Conservation (phyloP, 2,797 vertebrate genomes). For the Aplochiton taeniatus region DNA sequence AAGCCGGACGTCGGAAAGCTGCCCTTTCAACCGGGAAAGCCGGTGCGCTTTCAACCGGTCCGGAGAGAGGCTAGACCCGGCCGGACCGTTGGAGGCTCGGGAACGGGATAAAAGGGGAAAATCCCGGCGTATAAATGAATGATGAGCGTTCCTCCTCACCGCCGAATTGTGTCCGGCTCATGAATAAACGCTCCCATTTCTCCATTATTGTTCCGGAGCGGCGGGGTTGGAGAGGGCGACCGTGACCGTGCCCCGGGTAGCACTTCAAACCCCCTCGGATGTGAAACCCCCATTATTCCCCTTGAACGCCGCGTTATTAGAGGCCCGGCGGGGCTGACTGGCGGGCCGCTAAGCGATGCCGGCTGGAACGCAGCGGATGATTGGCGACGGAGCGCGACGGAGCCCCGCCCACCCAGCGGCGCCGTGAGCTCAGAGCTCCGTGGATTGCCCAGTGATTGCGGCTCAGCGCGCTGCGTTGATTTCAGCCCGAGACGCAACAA, state of each 20-base stretch:
- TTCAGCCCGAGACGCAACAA: slow-evolving; percentile 21
- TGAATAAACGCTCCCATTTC: background rate
- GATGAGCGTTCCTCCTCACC: too few species aligned
- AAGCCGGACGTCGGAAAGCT: slow-evolving; percentile 11
- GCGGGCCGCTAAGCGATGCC: slow-evolving; percentile 50
- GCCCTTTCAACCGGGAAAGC: background rate
- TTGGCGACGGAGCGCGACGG: too few species aligned
- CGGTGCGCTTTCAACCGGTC: background rate
- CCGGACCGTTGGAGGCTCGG: too few species aligned
- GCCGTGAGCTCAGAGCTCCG: slow-evolving; percentile 37
- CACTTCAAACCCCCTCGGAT: slow-evolving; percentile 43
- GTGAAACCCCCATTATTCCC: slow-evolving; percentile 67
- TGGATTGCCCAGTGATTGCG: slow-evolving; percentile 31
- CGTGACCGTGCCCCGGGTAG: slow-evolving; percentile 40
- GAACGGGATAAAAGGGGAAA: too few species aligned
- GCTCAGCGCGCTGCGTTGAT: too few species aligned
- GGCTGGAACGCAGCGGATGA: slow-evolving; percentile 3
- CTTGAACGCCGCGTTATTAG: slow-evolving; percentile 64
- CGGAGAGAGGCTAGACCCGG: too few species aligned
- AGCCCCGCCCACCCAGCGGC: too few species aligned
- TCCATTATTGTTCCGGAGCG: slow-evolving; percentile 33
- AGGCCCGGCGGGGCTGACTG: slow-evolving; percentile 56
- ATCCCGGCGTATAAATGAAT: too few species aligned
- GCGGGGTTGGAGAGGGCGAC: slow-evolving; percentile 31
- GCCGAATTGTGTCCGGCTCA: too few species aligned